A percentile compares a stretch with the other conserved stretches of the same genome.
phyloP scores from a whole-genome alignment of 2,113 vertebrate genomes.

The Hyla sarda region DNA sequence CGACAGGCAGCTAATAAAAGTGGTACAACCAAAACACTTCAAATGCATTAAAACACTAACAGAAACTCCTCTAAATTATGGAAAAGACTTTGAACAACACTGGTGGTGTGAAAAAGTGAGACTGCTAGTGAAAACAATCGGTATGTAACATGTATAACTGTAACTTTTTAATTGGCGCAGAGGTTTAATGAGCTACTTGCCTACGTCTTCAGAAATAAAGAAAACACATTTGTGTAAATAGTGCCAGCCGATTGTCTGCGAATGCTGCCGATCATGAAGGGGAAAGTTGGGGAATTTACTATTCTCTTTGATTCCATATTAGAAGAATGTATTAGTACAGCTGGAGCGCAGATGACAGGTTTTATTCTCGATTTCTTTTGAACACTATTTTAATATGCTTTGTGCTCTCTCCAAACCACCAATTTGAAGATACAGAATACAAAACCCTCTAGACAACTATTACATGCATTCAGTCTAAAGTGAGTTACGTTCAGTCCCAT shows the following conservation, averaged over 20 bases:
- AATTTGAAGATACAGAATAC: conserved; percentile 38
- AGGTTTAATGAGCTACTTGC: conserved; percentile 38
- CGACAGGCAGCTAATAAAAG: conserved; percentile 45
- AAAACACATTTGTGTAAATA: conserved; percentile 20
- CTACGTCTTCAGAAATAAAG: conserved; percentile 15
- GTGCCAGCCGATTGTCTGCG: conserved; percentile 11
- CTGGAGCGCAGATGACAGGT: conserved; percentile 31
- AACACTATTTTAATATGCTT: conserved; percentile 41
- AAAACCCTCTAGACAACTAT: conserved; percentile 28
- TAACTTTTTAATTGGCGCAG: conserved; percentile 24
- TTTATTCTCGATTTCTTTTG: conserved; percentile 25
- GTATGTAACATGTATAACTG: conserved; percentile 24
- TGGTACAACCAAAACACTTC: conserved; percentile 34
- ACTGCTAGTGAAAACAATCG: conserved; percentile 17
- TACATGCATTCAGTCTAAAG: conserved; percentile 25
- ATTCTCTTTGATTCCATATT: conserved; percentile 39
- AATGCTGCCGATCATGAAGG: conserved; percentile 24
- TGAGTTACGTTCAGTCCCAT: neutral
- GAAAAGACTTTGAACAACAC: conserved; percentile 28
- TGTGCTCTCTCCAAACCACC: conserved; percentile 41
- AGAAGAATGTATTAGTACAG: conserved; percentile 42
- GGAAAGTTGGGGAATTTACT: conserved; percentile 43
- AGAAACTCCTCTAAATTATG: conserved; percentile 25
- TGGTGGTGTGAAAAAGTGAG: conserved; percentile 18
- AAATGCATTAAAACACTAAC: conserved; percentile 35